Base-by-base conservation (phyloP, 92 coral and sea anemone genomes). In the Paragorgia papillata region DNA sequence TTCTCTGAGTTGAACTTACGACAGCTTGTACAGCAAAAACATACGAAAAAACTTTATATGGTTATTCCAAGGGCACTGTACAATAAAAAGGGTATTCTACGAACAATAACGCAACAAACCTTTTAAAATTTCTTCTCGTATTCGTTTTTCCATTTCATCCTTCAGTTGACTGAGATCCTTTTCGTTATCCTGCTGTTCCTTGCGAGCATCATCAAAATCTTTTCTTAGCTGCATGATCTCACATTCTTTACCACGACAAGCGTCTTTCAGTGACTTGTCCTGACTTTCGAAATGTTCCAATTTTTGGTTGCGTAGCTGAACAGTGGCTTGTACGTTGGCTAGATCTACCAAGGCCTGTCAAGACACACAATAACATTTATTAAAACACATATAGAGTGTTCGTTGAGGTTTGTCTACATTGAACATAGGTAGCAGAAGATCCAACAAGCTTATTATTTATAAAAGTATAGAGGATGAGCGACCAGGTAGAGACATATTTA, bases 271-370 rank as follows among this genome's bases (percentile, higher is more conserved):
- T 20, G 78, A 53, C 32, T 37, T 25, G 64, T 18, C 63, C 26
- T 17, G 50, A 34, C 2, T 71, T 71, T 53, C 78, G 31, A 29
- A 48, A 18, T 71, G 28, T 14, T 71, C 63, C 63, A 71, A 64
- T 71, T 71, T 55, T 27, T 71, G 19, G 35, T 71, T 54, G 9
- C 78, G 78, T n/a, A 50, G 64, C 7, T 17, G 41, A 1, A 71
- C 78, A 14, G 28, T 53, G 31, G 78, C 64, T 22, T 71, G 78
- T 28, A 71, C 78, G 22, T 20, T 71, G 31, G 51, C 43, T 33
- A 71, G 78, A 55, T 54, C 63, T 1, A 2, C 13, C 3, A 68
- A 59, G 34, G 75, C 35, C 75, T 68, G n/a, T n/a, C n/a, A n/a
- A n/a, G n/a, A n/a, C n/a, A n/a, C n/a, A n/a, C n/a, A n/a, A n/a